Percentiles rank a stretch among this genome's conserved stretches.
Conservation (phyloP, 2,113 vertebrate genomes). For the Callaeas wilsoni region DNA sequence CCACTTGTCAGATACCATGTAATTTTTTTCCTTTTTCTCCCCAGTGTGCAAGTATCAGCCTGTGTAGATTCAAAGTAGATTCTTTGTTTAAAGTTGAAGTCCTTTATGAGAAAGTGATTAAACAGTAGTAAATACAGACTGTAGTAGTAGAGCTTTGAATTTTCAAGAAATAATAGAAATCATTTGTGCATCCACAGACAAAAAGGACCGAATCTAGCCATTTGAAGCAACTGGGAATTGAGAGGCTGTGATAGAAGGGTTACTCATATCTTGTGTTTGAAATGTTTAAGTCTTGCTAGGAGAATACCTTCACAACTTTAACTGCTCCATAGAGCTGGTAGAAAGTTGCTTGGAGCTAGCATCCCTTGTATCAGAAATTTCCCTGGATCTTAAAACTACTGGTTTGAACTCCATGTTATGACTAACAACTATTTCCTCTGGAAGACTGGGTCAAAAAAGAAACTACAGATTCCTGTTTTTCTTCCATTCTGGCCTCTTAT, state of each 20-base stretch:
- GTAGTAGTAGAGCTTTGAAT: neutral
- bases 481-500: neutral
- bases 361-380: neutral
- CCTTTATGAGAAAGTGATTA: neutral
- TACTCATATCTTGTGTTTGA: neutral
- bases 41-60: neutral
- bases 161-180: neutral
- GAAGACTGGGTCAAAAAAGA: neutral
- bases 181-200: neutral
- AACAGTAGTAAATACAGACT: neutral
- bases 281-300: neutral
- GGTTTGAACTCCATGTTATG: neutral
- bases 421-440: rapidly evolving
- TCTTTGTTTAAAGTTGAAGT: neutral
- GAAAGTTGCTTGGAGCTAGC: neutral
- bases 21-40: neutral
- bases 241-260: neutral
- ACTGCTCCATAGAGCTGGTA: neutral
- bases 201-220: neutral
- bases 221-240: neutral
- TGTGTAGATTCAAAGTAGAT: neutral
- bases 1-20: neutral
- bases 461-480: neutral
- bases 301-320: neutral
- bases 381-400: neutral